Percentiles rank a stretch among this genome's conserved stretches.
Conservation (phyloP, 2,797 vertebrate genomes). For the Tangara arthus region DNA sequence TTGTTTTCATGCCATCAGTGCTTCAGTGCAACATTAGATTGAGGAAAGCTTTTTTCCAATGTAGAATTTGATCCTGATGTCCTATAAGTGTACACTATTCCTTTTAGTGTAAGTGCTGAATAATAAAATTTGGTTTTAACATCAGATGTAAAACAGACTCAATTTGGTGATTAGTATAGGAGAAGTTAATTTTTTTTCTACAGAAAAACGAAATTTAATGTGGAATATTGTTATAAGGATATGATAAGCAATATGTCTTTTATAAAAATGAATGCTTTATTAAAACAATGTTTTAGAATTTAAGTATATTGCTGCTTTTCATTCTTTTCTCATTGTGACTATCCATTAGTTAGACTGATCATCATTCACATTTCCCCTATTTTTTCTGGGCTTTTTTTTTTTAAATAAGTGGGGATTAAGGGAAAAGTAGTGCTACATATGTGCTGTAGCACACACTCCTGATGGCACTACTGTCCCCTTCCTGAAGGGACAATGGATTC, state of each 20-base stretch:
- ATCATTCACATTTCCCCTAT: background rate
- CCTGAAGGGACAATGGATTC: background rate
- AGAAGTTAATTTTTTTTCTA: background rate
- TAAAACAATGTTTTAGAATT: background rate
- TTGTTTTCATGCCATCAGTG: background rate
- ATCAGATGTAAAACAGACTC: background rate
- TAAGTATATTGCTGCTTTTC: background rate
- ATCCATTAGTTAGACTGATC: background rate
- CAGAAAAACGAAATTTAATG: background rate
- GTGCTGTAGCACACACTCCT: background rate
- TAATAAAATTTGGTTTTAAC: background rate
- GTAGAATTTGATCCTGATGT: background rate
- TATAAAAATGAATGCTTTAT: background rate
- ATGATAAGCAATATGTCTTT: background rate
- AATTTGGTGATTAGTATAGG: background rate
- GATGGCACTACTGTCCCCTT: background rate
- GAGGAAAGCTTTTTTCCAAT: background rate
- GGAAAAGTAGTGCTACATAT: background rate
- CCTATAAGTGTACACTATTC: background rate
- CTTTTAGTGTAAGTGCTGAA: background rate
- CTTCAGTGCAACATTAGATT: background rate
- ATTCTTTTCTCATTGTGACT: background rate
- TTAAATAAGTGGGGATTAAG: background rate
- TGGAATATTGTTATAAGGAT: background rate
- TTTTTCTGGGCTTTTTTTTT: background rate